Percentiles rank a stretch among this genome's conserved stretches.
phyloP scores from a whole-genome alignment of 2,888 invertebrate species.

The Cyaniris semiargus region DNA sequence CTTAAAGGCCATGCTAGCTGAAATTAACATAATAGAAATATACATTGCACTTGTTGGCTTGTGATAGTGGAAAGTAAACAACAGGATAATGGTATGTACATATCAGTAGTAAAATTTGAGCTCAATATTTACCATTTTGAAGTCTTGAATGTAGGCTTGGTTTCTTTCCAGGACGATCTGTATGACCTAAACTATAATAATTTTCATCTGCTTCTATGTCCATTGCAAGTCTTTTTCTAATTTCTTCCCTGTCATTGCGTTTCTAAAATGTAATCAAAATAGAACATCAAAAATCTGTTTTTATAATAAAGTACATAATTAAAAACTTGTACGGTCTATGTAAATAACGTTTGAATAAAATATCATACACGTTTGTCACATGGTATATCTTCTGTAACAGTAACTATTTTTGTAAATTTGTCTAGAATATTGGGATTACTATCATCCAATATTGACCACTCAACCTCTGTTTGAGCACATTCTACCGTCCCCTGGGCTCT shows the following conservation, averaged over 20 bases:
- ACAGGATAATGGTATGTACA: neutral
- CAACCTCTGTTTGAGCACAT: conserved; percentile 72
- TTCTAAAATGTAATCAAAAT: conserved; percentile 80
- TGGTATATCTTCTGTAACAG: conserved; percentile 50
- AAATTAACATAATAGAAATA: neutral
- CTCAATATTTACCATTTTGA: conserved; percentile 84
- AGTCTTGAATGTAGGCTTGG: conserved; percentile 93
- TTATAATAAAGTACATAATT: neutral
- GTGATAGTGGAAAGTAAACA: neutral
- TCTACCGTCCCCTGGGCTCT: conserved; percentile 74
- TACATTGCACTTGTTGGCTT: neutral
- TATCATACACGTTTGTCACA: conserved; percentile 21
- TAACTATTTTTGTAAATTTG: conserved; percentile 73
- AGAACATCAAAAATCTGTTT: conserved; percentile 16
- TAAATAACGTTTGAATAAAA: conserved; percentile 12
- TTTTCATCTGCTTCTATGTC: conserved; percentile 87
- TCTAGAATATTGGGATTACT: conserved; percentile 72
- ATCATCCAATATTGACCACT: conserved; percentile 78
- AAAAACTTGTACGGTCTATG: conserved; percentile 21
- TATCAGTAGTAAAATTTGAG: neutral
- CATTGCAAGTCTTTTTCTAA: conserved; percentile 92
- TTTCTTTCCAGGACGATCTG: conserved; percentile 87
- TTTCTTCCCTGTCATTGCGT: conserved; percentile 95
- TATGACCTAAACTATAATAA: conserved; percentile 81
- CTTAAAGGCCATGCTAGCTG: too few relatives aligned